Conservation (phyloP, 2,888 invertebrate species). For the Matsumyia berberina region DNA sequence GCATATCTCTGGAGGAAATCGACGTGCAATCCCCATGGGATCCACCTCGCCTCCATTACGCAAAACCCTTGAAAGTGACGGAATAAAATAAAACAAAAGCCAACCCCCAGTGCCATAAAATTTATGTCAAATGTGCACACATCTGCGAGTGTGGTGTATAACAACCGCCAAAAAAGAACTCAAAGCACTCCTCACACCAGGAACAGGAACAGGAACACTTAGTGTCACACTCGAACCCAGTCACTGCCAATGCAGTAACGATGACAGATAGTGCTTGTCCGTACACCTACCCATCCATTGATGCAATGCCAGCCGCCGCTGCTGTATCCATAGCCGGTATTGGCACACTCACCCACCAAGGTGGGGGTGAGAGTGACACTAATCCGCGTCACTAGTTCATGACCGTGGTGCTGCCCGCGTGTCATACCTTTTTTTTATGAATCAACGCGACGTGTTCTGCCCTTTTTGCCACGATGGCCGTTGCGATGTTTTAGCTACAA, state of each 20-base stretch:
- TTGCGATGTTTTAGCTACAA: background rate
- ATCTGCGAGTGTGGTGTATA: background rate
- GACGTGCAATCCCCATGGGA: conserved; percentile 30
- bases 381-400: conserved; percentile 66
- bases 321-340: background rate
- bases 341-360: conserved; percentile 17
- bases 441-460: conserved; percentile 43
- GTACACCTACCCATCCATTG: conserved; percentile 41
- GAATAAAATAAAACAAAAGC: conserved; percentile 19
- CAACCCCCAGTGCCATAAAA: conserved; percentile 21
- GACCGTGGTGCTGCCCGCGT: conserved; percentile 39
- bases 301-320: conserved; percentile 6
- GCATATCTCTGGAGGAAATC: conserved; percentile 10
- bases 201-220: background rate
- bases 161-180: conserved; percentile 27
- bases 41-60: background rate
- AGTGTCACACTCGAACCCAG: conserved; percentile 27
- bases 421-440: conserved; percentile 29
- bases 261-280: conserved; percentile 41
- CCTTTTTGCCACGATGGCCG: conserved; percentile 13
- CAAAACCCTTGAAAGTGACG: conserved; percentile 36
- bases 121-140: conserved; percentile 25
- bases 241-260: conserved; percentile 48
- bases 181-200: background rate
- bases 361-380: conserved; percentile 25